Evolutionary conservation across 2,113 vertebrate species (phyloP).

Genomic region (Sitta europaea): DNA sequence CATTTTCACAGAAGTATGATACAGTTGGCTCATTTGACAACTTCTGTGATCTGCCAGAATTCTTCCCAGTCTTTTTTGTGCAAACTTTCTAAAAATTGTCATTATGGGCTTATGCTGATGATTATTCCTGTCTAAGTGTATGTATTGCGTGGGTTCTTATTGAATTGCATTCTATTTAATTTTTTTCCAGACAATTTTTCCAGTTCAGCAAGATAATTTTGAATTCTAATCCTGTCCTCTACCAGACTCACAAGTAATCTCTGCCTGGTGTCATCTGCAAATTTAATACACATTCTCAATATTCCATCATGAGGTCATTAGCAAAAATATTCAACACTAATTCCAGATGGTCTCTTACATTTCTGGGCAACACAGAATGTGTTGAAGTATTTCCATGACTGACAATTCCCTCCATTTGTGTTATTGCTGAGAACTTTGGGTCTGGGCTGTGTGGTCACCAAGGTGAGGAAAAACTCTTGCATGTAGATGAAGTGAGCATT

Average conservation of each 20-base stretch:
- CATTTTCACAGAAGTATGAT: background rate
- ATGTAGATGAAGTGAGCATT: conserved; percentile 66
- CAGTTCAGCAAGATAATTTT: conserved; percentile 20
- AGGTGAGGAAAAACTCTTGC: conserved; percentile 35
- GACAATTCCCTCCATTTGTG: conserved; percentile 33
- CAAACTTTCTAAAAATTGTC: background rate
- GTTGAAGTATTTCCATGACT: conserved; percentile 51
- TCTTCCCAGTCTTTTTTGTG: background rate
- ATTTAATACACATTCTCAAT: conserved; percentile 53
- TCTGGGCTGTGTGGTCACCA: conserved; percentile 15
- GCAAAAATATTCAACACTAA: conserved; percentile 53
- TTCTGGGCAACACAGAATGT: conserved; percentile 55
- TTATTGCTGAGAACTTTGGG: conserved; percentile 22
- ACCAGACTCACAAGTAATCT: conserved; percentile 17
- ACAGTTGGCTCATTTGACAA: background rate
- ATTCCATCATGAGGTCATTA: conserved; percentile 52
- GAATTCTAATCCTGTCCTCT: conserved; percentile 46
- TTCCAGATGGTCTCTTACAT: conserved; percentile 66
- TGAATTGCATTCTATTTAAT: background rate
- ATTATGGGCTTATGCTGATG: background rate
- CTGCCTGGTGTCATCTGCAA: conserved; percentile 50
- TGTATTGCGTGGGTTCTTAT: background rate
- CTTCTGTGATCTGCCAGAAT: background rate
- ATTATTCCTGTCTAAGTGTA: background rate
- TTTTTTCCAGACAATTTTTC: background rate